Base-by-base conservation (phyloP, 2,797 vertebrate genomes). In the Manis javanica region DNA sequence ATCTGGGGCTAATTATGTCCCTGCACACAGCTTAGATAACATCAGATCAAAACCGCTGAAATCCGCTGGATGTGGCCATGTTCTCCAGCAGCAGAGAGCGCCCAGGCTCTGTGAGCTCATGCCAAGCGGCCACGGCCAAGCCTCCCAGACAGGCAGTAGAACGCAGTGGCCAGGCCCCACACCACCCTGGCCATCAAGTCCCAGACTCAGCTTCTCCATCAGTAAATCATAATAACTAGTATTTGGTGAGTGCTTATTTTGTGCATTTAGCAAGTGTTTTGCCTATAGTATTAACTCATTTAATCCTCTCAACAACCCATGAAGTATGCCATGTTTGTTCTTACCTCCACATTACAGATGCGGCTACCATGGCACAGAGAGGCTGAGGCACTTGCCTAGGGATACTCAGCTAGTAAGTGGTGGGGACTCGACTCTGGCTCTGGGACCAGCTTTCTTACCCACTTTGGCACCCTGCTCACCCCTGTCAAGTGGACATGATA, bases 31-130 rank as follows among this genome's bases (percentile, higher is more conserved):
- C 55, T 96, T 84, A 96, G 69, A 68, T 86, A 91, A 84, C 93
- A 85, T 69, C 42, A 89, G 96, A 74, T 92, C n/a, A 82, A 97
- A 96, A 23, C 55, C 34, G 8, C 79, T 95, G 94, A 89, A 95
- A 95, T 64, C 68, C 93, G 59, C 55, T 79, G n/a, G 90, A 71
- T 78, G 83, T 29, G 89, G 3, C 59, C 7, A 18, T 78, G 64
- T 19, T 81, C 49, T 84, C 46, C 4, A 79, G 75, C 90, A 82
- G 34, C 53, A 53, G 59, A 94, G 77, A n/a, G n/a, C 24, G 0
- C 61, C 19, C 31, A 7, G 19, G 34, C 6, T 16, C 21, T 7
- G 66, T 4, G 9, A 79, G 57, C 61, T 42, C 61, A 31, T 3
- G 13, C 5, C 24, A 55, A 37, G 51, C 3, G 16, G n/a, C 82